A percentile compares a stretch with the other conserved stretches of the same genome.
These are phyloP conservation scores for Dicentrarchus labrax DNA, from an alignment of 2,113 vertebrate species.

Conservation along the genomic window DNA sequence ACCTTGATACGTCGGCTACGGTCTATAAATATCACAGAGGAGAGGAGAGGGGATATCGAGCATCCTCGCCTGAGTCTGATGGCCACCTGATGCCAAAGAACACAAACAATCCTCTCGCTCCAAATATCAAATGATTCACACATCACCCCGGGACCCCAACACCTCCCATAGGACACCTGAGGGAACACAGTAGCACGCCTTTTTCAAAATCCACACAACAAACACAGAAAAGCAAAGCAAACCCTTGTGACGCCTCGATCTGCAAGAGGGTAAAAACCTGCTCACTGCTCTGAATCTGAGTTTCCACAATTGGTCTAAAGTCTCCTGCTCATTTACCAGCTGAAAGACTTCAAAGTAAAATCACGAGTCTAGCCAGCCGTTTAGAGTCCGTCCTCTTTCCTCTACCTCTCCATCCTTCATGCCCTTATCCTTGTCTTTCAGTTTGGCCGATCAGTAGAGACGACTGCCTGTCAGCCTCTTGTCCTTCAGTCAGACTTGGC, in stretches of 20 bases:
- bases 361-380: slow-evolving; percentile 14
- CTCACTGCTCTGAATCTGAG: slow-evolving; percentile 36
- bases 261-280: slow-evolving; percentile 9
- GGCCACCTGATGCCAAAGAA: slow-evolving; percentile 40
- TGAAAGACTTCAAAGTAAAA: slow-evolving; percentile 41
- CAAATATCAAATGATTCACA: slow-evolving; percentile 26
- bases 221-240: slow-evolving; percentile 31
- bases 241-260: slow-evolving; percentile 9
- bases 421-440: slow-evolving; percentile 58
- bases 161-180: slow-evolving; percentile 15
- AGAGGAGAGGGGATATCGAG: slow-evolving; percentile 13
- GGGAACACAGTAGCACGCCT: background rate
- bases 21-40: slow-evolving; percentile 53
- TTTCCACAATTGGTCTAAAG: slow-evolving; percentile 19
- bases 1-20: slow-evolving; percentile 1
- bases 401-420: slow-evolving; percentile 18
- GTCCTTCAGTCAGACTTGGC: slow-evolving; percentile 58
- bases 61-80: background rate
- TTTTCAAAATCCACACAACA: slow-evolving; percentile 18
- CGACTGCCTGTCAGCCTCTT: slow-evolving; percentile 60
- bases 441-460: slow-evolving; percentile 40
- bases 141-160: background rate
- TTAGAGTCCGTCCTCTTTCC: slow-evolving; percentile 15
- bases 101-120: slow-evolving; percentile 8
- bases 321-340: slow-evolving; percentile 19